These are phyloP conservation scores for Eupithecia inturbata DNA, from an alignment of 2,888 invertebrate species.

Conservation along the genomic window DNA sequence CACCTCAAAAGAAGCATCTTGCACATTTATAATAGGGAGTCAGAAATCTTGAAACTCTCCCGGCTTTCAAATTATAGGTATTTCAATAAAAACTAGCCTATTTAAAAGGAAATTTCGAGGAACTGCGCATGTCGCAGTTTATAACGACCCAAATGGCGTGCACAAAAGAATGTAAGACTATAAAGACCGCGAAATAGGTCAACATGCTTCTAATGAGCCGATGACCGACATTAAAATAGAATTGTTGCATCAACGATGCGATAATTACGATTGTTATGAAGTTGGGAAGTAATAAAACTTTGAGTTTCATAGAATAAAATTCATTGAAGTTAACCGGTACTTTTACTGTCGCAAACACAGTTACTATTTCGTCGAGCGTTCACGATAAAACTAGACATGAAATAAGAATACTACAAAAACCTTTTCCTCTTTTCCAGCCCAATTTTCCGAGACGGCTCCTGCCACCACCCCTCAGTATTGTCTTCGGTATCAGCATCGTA, in stretches of 20 bases:
- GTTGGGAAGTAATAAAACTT: not conserved
- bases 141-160: slow-evolving; percentile 27
- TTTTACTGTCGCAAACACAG: not conserved
- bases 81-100: slow-evolving; percentile 1
- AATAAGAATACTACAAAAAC: not conserved
- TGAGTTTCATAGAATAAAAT: not conserved
- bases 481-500: slow-evolving; percentile 92
- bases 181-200: slow-evolving; percentile 26
- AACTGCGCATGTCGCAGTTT: slow-evolving; percentile 28
- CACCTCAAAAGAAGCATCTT: not conserved
- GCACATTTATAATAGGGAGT: not conserved
- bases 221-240: slow-evolving; percentile 26
- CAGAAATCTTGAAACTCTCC: not conserved
- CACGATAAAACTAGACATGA: not conserved
- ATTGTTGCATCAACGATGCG: slow-evolving; percentile 21
- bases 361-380: not conserved
- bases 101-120: not conserved
- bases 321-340: not conserved
- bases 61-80: not conserved
- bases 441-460: slow-evolving; percentile 90
- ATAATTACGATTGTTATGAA: slow-evolving; percentile 15
- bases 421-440: slow-evolving; percentile 77
- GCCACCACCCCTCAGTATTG: slow-evolving; percentile 91
- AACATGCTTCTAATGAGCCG: slow-evolving; percentile 25
- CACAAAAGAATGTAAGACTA: slow-evolving; percentile 19